Evolutionary conservation across 2,797 vertebrate species (phyloP), one percentile per base, ranked within the genome.

Genomic region (Bryconaethiops microstoma): DNA sequence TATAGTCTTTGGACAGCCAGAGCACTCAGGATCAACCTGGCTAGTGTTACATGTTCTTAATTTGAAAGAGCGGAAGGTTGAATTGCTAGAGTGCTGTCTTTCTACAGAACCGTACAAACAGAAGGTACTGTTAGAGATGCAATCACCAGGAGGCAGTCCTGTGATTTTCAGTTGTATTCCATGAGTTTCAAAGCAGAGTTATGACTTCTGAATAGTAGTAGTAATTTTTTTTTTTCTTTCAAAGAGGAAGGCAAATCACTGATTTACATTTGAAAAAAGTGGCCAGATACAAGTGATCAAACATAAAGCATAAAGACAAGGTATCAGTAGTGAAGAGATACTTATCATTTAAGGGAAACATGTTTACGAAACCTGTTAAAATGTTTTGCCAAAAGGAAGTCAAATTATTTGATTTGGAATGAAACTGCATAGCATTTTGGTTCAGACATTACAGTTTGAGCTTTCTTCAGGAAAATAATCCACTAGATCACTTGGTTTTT

Each of bases 291-390:
- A 83, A 81, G 77, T 82, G 76, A 72, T 85, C 70, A 87, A 88
- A 87, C 85, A 87, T 89, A 80, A 73, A 91, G 89, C 85, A 87
- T 89, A 80, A 73, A 91, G 89, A 92, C 89, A 90, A 67, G 80
- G 88, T 91, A 86, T 91, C 79, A 84, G 91, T 89, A 86, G 78
- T 79, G 89, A 81, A 93, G 87, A 91, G 91, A 91, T 94, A 89
- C 88, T 92, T 92, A 88, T 87, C 86, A 88, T 91, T 94, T 88
- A 95, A 96, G 95, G 95, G 95, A 96, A 95, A 91, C 90, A 85
- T 95, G 94, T 96, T 97, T 96, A 96, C 95, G 96, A 94, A 93
- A 92, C 91, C 88, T 89, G 91, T 94, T 93, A 89, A 90, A 93
- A 90, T 92, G 89, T 95, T 82, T 95, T 96, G 94, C 94, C 94